phyloP scores from a whole-genome alignment of 2,797 vertebrate species.

The Pteropus rufus region DNA sequence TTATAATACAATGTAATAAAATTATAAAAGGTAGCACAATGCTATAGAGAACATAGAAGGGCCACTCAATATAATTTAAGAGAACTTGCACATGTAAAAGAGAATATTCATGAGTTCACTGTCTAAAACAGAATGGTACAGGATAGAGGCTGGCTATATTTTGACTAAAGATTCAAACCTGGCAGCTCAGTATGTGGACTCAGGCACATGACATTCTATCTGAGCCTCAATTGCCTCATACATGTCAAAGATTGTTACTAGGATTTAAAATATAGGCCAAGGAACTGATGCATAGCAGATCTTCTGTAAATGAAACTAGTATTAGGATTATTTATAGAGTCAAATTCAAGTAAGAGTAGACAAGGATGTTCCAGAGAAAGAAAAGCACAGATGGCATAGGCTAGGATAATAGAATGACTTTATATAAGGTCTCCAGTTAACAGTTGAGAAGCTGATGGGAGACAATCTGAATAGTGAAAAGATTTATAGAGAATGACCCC shows the following conservation, averaged over 20 bases:
- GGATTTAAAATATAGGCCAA: background rate
- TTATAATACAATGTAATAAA: background rate
- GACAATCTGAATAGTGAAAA: background rate
- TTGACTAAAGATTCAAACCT: background rate
- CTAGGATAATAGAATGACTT: background rate
- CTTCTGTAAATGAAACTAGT: background rate
- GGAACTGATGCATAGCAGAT: background rate
- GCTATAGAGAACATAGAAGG: background rate
- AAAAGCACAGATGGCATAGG: background rate
- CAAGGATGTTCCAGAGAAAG: background rate
- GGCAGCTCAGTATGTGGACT: background rate
- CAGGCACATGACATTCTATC: background rate
- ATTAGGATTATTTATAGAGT: background rate
- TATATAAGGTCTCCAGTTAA: background rate
- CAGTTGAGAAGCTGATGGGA: background rate
- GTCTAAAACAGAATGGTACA: background rate
- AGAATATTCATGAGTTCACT: background rate
- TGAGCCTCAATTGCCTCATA: background rate
- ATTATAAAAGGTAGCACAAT: background rate
- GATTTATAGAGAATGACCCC: background rate
- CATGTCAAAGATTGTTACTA: background rate
- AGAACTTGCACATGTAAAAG: background rate
- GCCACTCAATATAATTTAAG: background rate
- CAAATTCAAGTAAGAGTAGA: background rate
- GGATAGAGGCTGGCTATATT: background rate